Conservation (phyloP, 2,113 vertebrate species). For the Myocastor coypus region DNA sequence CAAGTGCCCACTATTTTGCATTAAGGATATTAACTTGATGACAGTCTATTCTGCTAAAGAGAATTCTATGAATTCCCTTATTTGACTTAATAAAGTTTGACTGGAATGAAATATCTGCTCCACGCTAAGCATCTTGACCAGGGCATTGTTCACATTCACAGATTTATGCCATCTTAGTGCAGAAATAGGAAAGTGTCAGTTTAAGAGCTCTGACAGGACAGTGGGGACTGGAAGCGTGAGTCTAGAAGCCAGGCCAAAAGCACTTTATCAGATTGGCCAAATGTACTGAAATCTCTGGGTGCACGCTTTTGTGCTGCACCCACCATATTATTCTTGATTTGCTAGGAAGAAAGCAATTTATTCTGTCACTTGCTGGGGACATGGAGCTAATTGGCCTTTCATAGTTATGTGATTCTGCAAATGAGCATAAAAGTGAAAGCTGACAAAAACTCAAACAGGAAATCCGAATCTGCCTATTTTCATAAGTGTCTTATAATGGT, state of each 20-base stretch:
- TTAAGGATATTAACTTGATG: not conserved
- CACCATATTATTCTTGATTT: constrained; percentile 78
- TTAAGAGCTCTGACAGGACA: constrained; percentile 10
- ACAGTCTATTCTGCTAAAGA: not conserved
- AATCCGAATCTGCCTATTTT: constrained; percentile 82
- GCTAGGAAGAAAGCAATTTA: constrained; percentile 82
- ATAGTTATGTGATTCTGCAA: constrained; percentile 83
- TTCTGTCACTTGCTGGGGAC: constrained; percentile 81
- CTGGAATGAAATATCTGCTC: not conserved
- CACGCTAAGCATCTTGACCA: constrained; percentile 27
- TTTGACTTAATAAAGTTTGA: constrained; percentile 17
- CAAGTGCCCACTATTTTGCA: not conserved
- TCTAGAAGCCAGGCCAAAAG: constrained; percentile 43
- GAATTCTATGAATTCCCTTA: constrained; percentile 26
- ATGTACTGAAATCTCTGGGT: constrained; percentile 68
- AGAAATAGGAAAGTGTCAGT: not conserved
- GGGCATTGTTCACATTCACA: not conserved
- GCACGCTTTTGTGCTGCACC: constrained; percentile 66
- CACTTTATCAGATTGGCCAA: constrained; percentile 75
- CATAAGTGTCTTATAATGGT: constrained; percentile 82
- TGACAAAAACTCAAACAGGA: constrained; percentile 83
- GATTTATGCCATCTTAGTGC: not conserved
- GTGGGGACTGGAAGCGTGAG: not conserved
- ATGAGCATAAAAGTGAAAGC: constrained; percentile 82
- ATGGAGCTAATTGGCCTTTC: constrained; percentile 82